Evolutionary conservation across 2,888 invertebrate genomes (phyloP).

Genomic region (Chymomyza fuscimana): DNA sequence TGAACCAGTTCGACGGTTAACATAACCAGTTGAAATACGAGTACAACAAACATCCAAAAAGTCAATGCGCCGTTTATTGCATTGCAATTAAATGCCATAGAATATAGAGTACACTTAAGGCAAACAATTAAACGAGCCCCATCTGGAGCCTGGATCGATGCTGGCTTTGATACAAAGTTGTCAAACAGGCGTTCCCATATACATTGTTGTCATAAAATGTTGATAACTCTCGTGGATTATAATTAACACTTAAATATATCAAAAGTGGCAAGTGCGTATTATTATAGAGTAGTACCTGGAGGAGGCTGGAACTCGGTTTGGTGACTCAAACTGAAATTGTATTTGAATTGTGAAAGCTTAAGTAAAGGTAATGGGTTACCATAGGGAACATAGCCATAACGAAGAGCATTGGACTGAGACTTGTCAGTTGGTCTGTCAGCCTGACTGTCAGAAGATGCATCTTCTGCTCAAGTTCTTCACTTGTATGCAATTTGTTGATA

Average conservation of each 20-base stretch:
- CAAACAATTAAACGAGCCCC: background rate
- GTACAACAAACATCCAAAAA: background rate
- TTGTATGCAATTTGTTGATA: too few relatives aligned
- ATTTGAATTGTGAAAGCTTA: too few relatives aligned
- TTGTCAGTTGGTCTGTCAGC: too few relatives aligned
- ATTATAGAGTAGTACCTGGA: background rate
- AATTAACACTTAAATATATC: background rate
- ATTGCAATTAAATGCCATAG: background rate
- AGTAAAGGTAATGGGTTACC: too few relatives aligned
- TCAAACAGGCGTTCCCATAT: background rate
- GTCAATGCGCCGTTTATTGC: background rate
- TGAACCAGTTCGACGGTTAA: background rate
- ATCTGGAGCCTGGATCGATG: background rate
- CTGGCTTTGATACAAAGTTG: background rate
- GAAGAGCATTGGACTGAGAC: too few relatives aligned
- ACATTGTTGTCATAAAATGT: background rate
- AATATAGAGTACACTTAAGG: background rate
- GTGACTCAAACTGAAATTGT: too few relatives aligned
- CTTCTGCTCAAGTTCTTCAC: too few relatives aligned
- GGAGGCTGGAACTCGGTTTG: too few relatives aligned
- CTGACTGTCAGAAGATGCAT: too few relatives aligned
- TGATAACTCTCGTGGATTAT: background rate
- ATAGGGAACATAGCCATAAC: too few relatives aligned
- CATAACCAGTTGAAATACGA: background rate
- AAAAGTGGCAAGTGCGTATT: background rate